phyloP scores from a whole-genome alignment of 2,797 vertebrate genomes.

The Pipistrellus nathusii region DNA sequence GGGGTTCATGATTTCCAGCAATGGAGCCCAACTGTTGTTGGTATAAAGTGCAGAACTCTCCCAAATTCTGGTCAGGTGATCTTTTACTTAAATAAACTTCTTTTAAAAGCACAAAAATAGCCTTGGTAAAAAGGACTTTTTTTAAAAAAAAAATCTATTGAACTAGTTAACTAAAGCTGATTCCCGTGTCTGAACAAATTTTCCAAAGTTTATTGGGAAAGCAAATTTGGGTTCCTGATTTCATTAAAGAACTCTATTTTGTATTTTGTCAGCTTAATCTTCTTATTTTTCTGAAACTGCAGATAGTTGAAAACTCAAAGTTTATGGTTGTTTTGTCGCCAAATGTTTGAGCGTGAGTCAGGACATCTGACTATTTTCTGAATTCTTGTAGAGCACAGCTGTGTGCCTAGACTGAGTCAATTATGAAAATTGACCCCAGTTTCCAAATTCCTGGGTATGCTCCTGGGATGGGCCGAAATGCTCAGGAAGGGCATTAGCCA shows the following conservation, averaged over 20 bases:
- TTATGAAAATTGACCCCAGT: neutral
- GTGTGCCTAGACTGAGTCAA: neutral
- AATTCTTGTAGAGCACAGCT: neutral
- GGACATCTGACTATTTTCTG: slow-evolving; percentile 6
- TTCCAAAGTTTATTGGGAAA: neutral
- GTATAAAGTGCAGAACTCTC: neutral
- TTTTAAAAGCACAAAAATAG: neutral
- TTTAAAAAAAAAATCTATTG: neutral
- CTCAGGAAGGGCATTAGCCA: neutral
- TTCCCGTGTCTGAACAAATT: neutral
- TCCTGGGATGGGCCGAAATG: neutral
- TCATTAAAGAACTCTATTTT: slow-evolving; percentile 25
- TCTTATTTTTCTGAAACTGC: slow-evolving; percentile 40
- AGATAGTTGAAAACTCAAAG: slow-evolving; percentile 13
- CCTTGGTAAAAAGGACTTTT: neutral
- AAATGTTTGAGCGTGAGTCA: neutral
- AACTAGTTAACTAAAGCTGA: neutral
- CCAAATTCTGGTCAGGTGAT: neutral
- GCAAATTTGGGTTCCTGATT: neutral
- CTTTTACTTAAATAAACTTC: neutral
- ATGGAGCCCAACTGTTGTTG: rapidly evolving
- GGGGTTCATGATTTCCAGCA: neutral
- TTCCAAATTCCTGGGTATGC: neutral
- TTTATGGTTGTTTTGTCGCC: neutral
- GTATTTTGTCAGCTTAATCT: neutral